Evolutionary conservation across 2,888 invertebrate genomes (phyloP).

Genomic region (Andrena trimmerana): DNA sequence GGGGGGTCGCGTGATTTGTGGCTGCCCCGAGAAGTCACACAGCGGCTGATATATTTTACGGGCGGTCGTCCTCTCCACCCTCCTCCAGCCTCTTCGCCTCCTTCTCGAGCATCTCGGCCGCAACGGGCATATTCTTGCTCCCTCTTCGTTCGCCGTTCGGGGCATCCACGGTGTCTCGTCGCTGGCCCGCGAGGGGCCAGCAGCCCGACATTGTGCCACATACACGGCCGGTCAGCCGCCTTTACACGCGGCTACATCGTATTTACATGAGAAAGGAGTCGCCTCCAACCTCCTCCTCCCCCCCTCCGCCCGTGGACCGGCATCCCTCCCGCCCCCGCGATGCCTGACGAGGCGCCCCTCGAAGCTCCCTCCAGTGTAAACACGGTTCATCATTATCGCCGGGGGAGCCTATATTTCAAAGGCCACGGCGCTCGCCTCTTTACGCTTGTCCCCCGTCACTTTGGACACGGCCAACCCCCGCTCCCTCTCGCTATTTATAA

Average conservation of each 20-base stretch:
- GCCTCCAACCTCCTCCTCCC: constrained; percentile 68
- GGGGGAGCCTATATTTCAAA: constrained; percentile 78
- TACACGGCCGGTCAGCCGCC: constrained; percentile 81
- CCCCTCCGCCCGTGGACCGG: constrained; percentile 37
- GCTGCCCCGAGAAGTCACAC: constrained; percentile 84
- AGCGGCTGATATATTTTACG: constrained; percentile 85
- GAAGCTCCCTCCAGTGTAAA: constrained; percentile 80
- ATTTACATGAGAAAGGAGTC: constrained; percentile 85
- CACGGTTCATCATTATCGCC: constrained; percentile 84
- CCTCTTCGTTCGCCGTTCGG: constrained; percentile 8
- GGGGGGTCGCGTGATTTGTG: constrained; percentile 85
- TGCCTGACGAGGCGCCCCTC: constrained; percentile 72
- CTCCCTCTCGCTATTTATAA: constrained; percentile 41
- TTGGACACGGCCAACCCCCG: constrained; percentile 60
- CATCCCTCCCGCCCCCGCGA: constrained; percentile 60
- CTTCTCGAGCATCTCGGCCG: constrained; percentile 45
- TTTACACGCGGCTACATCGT: constrained; percentile 84
- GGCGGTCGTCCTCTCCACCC: constrained; percentile 76
- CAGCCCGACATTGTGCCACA: constrained; percentile 81
- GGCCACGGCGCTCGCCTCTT: constrained; percentile 63
- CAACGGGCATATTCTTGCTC: constrained; percentile 48
- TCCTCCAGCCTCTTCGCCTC: constrained; percentile 38
- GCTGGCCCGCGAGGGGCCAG: constrained; percentile 68
- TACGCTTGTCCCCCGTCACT: constrained; percentile 71
- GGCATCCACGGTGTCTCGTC: constrained; percentile 54